Conservation (phyloP, 92 coral and sea anemone genomes). For the Chrysogorgia sp. region DNA sequence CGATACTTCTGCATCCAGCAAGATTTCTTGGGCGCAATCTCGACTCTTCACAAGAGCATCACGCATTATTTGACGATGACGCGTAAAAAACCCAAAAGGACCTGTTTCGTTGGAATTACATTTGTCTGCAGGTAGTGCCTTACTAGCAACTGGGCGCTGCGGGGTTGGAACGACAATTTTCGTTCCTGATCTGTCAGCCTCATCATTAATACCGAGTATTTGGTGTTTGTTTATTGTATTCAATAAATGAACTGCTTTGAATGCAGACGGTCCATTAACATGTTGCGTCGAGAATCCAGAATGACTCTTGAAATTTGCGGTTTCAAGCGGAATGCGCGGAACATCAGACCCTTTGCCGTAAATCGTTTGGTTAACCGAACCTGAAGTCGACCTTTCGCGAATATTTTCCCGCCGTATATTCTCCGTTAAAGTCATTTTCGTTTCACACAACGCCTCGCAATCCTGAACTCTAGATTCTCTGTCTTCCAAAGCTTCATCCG, state of each 20-base stretch:
- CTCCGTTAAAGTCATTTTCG: not conserved
- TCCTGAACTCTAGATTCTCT: not conserved
- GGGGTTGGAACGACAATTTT: constrained; percentile 17
- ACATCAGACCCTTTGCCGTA: not conserved
- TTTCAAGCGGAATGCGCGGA: not conserved
- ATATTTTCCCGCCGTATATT: not conserved
- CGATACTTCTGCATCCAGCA: constrained; percentile 76
- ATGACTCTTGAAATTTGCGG: not conserved
- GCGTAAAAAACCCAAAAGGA: constrained; percentile 18
- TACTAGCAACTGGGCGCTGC: not conserved
- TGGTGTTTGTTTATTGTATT: not conserved
- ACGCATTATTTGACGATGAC: constrained; percentile 36
- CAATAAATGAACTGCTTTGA: not conserved
- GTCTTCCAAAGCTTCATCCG: not conserved
- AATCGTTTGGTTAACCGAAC: not conserved
- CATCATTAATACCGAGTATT: not conserved
- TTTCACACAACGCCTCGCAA: not conserved
- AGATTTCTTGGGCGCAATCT: constrained; percentile 55
- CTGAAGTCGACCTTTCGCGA: not conserved
- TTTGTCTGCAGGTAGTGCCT: not conserved
- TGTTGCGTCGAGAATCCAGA: not conserved
- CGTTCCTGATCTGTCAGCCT: not conserved
- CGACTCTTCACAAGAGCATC: constrained; percentile 15
- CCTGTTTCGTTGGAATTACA: constrained; percentile 40
- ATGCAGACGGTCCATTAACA: not conserved